Percentiles rank a stretch among this genome's conserved stretches.
Evolutionary conservation across 2,888 invertebrate species (phyloP).

Genomic region (Marasmarcha lunaedactyla): DNA sequence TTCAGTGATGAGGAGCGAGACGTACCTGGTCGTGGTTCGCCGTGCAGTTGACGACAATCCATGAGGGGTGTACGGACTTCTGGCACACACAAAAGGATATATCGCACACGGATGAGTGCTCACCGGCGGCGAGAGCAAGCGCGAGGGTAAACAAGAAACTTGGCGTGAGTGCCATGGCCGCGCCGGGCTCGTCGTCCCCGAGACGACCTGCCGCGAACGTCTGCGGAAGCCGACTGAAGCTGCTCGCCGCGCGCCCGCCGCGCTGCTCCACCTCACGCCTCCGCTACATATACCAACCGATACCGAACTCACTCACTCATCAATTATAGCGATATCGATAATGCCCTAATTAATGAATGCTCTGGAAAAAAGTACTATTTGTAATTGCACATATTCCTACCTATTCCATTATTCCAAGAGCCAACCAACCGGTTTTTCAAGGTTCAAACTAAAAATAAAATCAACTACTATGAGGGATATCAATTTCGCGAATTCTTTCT

Average conservation of each 20-base stretch:
- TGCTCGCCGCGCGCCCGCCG: background rate
- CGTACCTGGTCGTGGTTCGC: slow-evolving; percentile 72
- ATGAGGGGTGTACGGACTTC: slow-evolving; percentile 63
- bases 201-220: slow-evolving; percentile 26
- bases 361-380: background rate
- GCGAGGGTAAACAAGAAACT: slow-evolving; percentile 12
- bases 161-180: slow-evolving; percentile 12
- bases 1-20: too few species aligned
- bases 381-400: background rate
- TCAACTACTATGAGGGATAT: too few species aligned
- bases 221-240: background rate
- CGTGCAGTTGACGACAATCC: slow-evolving; percentile 75
- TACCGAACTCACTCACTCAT: background rate
- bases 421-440: too few species aligned
- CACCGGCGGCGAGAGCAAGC: slow-evolving; percentile 28
- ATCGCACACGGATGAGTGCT: slow-evolving; percentile 53
- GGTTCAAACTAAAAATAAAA: too few species aligned
- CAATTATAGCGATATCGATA: background rate
- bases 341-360: background rate
- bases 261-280: background rate
- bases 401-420: too few species aligned
- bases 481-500: too few species aligned
- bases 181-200: slow-evolving; percentile 35
- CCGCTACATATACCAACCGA: background rate
- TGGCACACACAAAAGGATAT: slow-evolving; percentile 71